Conservation (phyloP, 2,113 vertebrate genomes). For the Psophia crepitans region DNA sequence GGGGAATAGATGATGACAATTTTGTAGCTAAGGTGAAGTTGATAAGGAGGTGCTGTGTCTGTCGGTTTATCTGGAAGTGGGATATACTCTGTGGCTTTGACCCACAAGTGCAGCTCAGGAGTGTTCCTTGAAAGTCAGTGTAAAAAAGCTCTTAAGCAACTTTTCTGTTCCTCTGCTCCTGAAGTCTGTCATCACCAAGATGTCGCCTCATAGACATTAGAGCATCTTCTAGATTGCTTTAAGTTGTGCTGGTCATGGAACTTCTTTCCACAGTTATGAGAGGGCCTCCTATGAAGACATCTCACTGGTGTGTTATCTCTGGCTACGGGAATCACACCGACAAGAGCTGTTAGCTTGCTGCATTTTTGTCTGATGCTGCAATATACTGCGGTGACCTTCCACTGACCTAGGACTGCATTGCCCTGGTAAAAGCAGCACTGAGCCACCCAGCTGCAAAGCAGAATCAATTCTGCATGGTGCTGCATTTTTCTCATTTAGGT, state of each 20-base stretch:
- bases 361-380: not conserved
- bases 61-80: not conserved
- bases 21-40: not conserved
- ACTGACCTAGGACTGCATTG: not conserved
- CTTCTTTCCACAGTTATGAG: not conserved
- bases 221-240: not conserved
- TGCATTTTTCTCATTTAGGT: not conserved
- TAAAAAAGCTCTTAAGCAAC: not conserved
- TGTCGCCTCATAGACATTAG: not conserved
- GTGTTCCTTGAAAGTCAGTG: not conserved
- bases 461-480: not conserved
- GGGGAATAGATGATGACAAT: not conserved
- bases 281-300: not conserved
- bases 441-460: not conserved
- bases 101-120: not conserved
- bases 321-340: not conserved
- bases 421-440: not conserved
- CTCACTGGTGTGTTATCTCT: not conserved
- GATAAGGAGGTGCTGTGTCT: not conserved
- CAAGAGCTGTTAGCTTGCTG: accelerated
- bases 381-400: not conserved
- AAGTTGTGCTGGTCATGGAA: not conserved
- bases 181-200: not conserved
- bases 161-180: not conserved
- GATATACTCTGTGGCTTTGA: not conserved